A percentile compares a stretch with the other conserved stretches of the same genome.
Conservation (phyloP, 2,888 invertebrate species). For the Embidobia sp. region DNA sequence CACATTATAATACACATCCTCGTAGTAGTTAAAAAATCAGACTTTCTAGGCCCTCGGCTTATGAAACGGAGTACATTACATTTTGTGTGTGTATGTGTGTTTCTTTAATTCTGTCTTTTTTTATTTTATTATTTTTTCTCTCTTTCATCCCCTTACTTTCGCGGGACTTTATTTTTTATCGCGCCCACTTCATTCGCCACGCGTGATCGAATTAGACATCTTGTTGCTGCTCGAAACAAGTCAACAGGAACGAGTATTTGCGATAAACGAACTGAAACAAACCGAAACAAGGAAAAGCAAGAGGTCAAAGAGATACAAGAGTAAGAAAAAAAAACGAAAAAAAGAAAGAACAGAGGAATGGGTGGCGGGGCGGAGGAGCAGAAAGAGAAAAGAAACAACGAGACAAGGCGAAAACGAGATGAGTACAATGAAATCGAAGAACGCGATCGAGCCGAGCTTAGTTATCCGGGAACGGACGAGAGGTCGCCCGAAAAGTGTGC, state of each 20-base stretch:
- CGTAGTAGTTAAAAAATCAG: slow-evolving; percentile 80
- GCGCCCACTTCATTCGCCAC: slow-evolving; percentile 56
- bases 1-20: slow-evolving; percentile 78
- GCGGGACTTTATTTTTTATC: slow-evolving; percentile 72
- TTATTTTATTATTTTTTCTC: slow-evolving; percentile 61
- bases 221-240: too few relatives aligned
- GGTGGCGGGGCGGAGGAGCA: neutral
- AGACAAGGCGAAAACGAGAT: neutral
- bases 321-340: neutral
- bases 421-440: neutral
- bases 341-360: neutral
- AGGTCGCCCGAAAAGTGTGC: slow-evolving; percentile 24
- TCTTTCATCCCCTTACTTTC: slow-evolving; percentile 67
- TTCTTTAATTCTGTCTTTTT: slow-evolving; percentile 51
- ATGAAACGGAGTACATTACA: slow-evolving; percentile 76
- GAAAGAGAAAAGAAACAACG: neutral
- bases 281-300: too few relatives aligned
- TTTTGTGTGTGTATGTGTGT: slow-evolving; percentile 66
- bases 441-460: neutral
- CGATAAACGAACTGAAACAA: too few relatives aligned
- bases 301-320: too few relatives aligned
- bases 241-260: too few relatives aligned
- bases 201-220: slow-evolving; percentile 34
- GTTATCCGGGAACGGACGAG: neutral
- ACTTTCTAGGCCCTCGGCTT: slow-evolving; percentile 80